A percentile compares a stretch with the other conserved stretches of the same genome.
Evolutionary conservation across 2,888 invertebrate genomes (phyloP).

Genomic region (Busseola fusca): DNA sequence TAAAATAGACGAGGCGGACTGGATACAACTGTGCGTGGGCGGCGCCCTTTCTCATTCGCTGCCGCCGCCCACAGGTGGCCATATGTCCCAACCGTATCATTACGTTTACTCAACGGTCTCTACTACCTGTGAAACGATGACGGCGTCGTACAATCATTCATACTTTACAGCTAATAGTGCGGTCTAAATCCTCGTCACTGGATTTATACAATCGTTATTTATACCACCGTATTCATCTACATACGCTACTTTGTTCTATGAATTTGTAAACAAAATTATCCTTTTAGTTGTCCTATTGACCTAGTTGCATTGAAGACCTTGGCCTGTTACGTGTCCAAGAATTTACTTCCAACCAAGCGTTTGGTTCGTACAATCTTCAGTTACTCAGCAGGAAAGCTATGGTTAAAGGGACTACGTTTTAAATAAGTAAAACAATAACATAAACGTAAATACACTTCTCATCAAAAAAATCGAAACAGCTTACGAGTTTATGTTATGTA

Average conservation of each 20-base stretch:
- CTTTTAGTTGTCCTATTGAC: constrained; percentile 28
- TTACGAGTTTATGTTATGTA: too few species aligned
- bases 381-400: neutral
- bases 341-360: constrained; percentile 8
- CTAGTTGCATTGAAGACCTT: constrained; percentile 36
- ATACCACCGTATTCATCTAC: constrained; percentile 31
- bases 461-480: too few species aligned
- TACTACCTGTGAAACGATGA: constrained; percentile 57
- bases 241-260: constrained; percentile 13
- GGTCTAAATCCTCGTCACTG: constrained; percentile 42
- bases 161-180: constrained; percentile 56
- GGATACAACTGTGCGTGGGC: constrained; percentile 77
- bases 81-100: constrained; percentile 62
- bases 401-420: neutral
- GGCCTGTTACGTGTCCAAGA: constrained; percentile 22
- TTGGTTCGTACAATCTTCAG: neutral
- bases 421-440: constrained; percentile 20
- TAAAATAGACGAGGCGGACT: constrained; percentile 60
- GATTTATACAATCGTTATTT: constrained; percentile 54
- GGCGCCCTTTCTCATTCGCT: constrained; percentile 80
- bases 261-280: constrained; percentile 33
- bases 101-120: constrained; percentile 58
- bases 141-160: constrained; percentile 58
- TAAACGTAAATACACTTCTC: too few species aligned
- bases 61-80: constrained; percentile 76